phyloP scores from a whole-genome alignment of 35 echinoderm and acorn worm species.

The Ophiothrix spiculata region DNA sequence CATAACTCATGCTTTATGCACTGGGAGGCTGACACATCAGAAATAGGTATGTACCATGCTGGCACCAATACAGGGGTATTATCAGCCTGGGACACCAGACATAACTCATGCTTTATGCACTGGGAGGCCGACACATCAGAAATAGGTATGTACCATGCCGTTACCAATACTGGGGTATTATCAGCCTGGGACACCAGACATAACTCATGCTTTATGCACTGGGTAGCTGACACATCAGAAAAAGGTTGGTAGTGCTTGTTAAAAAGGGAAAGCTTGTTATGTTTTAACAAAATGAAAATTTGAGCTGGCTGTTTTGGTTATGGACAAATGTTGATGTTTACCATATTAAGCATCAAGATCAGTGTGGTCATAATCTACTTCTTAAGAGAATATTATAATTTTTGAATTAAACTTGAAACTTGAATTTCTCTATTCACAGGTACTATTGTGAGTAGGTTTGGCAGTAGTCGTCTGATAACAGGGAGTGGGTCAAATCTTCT shows the following conservation, averaged over 20 bases:
- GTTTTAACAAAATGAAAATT: no score
- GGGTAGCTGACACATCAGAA: constrained; percentile 94
- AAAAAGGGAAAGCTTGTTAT: no score
- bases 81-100: constrained; percentile 97
- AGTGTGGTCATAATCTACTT: no score
- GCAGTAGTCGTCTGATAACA: constrained; percentile 94
- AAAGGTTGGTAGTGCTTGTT: constrained; percentile 87
- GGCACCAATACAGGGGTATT: constrained; percentile 91
- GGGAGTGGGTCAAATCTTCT: constrained; percentile 71
- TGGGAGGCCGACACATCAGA: constrained; percentile 96
- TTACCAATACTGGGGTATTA: constrained; percentile 84
- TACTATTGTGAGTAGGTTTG: constrained; percentile 84
- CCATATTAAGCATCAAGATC: no score
- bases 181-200: constrained; percentile 99
- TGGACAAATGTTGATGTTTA: no score
- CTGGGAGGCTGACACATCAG: no score
- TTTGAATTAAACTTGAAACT: constrained; percentile 13
- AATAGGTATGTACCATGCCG: constrained; percentile 92
- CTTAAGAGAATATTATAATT: not conserved
- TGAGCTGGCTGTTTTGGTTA: no score
- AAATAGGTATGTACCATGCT: no score
- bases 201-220: constrained; percentile 98
- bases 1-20: no score
- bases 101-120: constrained; percentile 98
- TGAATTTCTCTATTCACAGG: constrained; percentile 51